Conservation (phyloP, 2,113 vertebrate species). For the Stigmatopora nigra region DNA sequence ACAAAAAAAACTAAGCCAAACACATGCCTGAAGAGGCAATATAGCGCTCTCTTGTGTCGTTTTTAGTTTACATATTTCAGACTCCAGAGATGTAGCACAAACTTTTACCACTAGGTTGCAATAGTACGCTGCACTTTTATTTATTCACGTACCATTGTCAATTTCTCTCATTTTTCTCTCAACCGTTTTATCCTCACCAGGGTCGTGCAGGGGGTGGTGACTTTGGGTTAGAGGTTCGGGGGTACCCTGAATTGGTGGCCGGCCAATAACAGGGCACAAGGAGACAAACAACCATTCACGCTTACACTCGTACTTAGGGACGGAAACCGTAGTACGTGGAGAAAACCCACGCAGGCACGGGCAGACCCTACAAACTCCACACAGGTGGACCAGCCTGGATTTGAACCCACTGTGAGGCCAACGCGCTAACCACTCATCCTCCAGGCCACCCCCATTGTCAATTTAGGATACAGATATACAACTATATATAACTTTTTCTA, state of each 20-base stretch:
- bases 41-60: conserved; percentile 18
- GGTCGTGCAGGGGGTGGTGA: background rate
- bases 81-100: background rate
- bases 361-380: no score
- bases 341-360: no score
- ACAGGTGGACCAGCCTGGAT: no score
- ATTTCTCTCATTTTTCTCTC: background rate
- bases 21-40: background rate
- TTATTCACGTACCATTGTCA: background rate
- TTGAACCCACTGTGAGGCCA: no score
- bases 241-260: no score
- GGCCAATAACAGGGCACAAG: no score
- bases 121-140: background rate
- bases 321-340: no score
- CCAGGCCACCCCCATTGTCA: background rate
- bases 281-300: no score
- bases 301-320: no score
- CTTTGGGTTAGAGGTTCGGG: no score
- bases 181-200: background rate
- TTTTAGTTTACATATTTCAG: background rate
- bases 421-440: background rate
- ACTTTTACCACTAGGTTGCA: conserved; percentile 21
- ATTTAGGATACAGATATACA: background rate
- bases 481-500: no score
- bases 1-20: background rate